These are phyloP conservation scores for Phragmatobia fuliginosa DNA, from an alignment of 2,888 invertebrate species.

Conservation along the genomic window DNA sequence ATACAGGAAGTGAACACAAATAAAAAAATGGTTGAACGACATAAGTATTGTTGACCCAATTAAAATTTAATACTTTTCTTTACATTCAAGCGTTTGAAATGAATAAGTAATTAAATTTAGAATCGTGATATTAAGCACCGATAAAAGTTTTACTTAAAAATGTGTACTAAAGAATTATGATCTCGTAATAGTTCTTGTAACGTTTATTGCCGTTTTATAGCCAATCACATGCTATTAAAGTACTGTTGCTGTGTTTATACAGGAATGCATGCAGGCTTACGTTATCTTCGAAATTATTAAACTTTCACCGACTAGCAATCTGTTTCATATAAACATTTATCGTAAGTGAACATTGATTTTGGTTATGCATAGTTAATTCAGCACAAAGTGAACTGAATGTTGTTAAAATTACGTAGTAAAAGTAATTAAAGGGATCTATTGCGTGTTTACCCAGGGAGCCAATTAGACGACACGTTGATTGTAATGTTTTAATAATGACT, in stretches of 20 bases:
- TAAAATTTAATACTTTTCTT: background rate
- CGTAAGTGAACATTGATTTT: background rate
- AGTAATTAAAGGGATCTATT: too few relatives aligned
- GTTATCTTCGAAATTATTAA: constrained; percentile 14
- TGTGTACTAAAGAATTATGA: constrained; percentile 17
- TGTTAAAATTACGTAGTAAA: too few relatives aligned
- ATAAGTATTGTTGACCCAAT: background rate
- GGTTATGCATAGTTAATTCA: background rate
- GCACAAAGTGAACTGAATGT: too few relatives aligned
- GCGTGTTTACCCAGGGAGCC: too few relatives aligned
- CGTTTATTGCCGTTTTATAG: constrained; percentile 43
- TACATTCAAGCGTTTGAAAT: constrained; percentile 18
- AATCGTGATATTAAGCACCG: constrained; percentile 21
- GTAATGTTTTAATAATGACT: too few relatives aligned
- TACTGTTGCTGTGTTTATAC: constrained; percentile 33
- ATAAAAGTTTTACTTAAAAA: constrained; percentile 23
- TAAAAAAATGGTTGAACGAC: background rate
- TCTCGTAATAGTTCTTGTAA: constrained; percentile 7
- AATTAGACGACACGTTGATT: too few relatives aligned
- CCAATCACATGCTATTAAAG: constrained; percentile 34
- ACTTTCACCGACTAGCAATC: constrained; percentile 15
- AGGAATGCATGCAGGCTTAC: constrained; percentile 27
- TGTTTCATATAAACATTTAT: background rate
- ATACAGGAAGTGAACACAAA: background rate
- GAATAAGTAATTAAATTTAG: constrained; percentile 30